Conservation (phyloP, 35 echinoderm and acorn worm genomes). For the Ophiothrix spiculata region DNA sequence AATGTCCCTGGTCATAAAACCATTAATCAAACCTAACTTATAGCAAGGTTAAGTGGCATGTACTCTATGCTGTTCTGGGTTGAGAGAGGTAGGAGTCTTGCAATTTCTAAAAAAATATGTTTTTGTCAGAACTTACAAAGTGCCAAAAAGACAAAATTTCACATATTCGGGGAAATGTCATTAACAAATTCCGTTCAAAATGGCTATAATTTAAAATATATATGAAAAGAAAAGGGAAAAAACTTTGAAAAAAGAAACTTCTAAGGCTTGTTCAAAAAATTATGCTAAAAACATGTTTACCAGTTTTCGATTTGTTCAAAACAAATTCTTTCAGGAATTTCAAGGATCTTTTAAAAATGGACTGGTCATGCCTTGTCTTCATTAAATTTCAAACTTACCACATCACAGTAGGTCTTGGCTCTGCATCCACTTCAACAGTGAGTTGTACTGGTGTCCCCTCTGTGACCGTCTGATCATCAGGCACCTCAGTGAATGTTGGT, state of each 20-base stretch:
- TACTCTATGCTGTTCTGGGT: too few relatives aligned
- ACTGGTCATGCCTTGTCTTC: not conserved
- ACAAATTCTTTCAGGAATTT: not conserved
- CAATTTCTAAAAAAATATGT: too few relatives aligned
- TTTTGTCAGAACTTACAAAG: too few relatives aligned
- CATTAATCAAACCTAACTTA: too few relatives aligned
- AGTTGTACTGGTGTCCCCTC: conserved; percentile 53
- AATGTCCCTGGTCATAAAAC: too few relatives aligned
- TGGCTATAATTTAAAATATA: not conserved
- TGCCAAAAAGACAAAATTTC: too few relatives aligned
- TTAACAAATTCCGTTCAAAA: too few relatives aligned
- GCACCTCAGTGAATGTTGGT: conserved; percentile 67
- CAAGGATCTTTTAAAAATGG: not conserved
- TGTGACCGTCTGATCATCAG: conserved; percentile 41
- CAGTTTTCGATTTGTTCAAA: not conserved
- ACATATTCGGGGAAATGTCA: too few relatives aligned
- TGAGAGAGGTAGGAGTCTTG: too few relatives aligned
- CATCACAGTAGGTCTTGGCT: conserved; percentile 51
- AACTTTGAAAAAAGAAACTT: not conserved
- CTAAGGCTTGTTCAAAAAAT: not conserved
- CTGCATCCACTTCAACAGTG: conserved; percentile 47
- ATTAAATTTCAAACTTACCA: conserved; percentile 41
- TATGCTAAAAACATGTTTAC: not conserved
- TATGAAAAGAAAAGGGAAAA: not conserved
- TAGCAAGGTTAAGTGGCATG: too few relatives aligned